Percentiles rank a stretch among this genome's conserved stretches.
Evolutionary conservation across 2,888 invertebrate genomes (phyloP).

Genomic region (Sesamia inferens): DNA sequence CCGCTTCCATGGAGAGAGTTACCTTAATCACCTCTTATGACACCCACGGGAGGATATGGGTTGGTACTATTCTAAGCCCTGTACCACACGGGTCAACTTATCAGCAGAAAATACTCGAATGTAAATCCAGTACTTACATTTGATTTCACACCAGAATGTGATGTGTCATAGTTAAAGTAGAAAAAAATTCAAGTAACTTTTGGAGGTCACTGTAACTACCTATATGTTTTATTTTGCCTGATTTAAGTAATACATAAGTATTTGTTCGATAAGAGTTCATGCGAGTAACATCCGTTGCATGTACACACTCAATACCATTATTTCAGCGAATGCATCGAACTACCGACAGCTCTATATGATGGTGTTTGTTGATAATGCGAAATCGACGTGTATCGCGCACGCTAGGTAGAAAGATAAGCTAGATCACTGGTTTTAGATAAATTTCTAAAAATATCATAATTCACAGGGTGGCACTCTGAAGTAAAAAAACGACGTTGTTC

Average conservation of each 20-base stretch:
- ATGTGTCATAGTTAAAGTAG: not conserved
- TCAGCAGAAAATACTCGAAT: not conserved
- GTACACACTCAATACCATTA: slow-evolving; percentile 69
- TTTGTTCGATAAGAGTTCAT: slow-evolving; percentile 7
- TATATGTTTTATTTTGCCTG: not conserved
- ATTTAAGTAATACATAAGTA: slow-evolving; percentile 37
- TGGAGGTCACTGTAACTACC: not conserved
- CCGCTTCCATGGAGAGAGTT: no score
- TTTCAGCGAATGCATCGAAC: slow-evolving; percentile 56
- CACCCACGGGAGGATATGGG: no score
- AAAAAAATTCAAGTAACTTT: not conserved
- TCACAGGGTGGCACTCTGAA: no score
- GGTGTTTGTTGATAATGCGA: slow-evolving; percentile 22
- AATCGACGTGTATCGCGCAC: slow-evolving; percentile 42
- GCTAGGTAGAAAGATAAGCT: slow-evolving; percentile 14
- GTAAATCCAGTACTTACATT: no score
- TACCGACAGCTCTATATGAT: slow-evolving; percentile 38
- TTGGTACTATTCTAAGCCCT: no score
- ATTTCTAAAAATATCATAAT: no score
- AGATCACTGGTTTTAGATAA: no score
- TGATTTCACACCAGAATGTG: not conserved
- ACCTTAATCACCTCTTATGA: no score
- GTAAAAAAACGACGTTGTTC: no score
- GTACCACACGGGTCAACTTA: no score
- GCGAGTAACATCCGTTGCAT: slow-evolving; percentile 62